Base-by-base conservation (phyloP, 2,797 vertebrate genomes). In the Sus cebifrons region DNA sequence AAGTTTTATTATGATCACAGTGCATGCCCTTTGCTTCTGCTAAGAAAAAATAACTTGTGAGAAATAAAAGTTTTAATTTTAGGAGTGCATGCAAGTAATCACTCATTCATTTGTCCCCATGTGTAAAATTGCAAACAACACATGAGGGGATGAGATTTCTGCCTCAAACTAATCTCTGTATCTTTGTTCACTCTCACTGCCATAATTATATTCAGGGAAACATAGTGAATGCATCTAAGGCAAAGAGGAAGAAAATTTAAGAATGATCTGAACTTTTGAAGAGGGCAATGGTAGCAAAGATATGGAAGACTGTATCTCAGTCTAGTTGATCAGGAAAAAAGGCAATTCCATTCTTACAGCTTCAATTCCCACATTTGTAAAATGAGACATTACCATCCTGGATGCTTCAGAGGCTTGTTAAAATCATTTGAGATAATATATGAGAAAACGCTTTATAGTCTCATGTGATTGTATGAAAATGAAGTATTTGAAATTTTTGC, bases 1-100 rank as follows among this genome's bases (percentile, higher is more conserved):
- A 86, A n/a, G 79, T n/a, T 64, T 89, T 52, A 60, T 96, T 79
- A 32, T 81, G 15, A 97, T 77, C 96, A 65, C 5, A 71, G 20
- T 27, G 21, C 86, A 94, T 96, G 94, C 44, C 87, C 64, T 97
- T 74, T 77, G 89, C 60, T 97, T 85, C 52, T 75, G 25, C 2
- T 56, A 13, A 74, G 56, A 87, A 85, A 12, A 12, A 71, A 15
- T 29, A 65, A 75, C 18, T 64, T 60, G 18, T 36, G 18, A 68
- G 17, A 86, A 92, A 92, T 65, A 49, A 60, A 60, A 25, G 86
- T 67, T 79, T 92, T 52, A 83, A 49, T 84, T 86, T 9, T 40
- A 81, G 20, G 10, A 13, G 62, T 18, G 3, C 17, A 32, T 70
- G 9, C 9, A 68, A 29, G 15, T 92, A 54, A 70, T 15, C 20